These are phyloP conservation scores for Orcinus orca DNA, from an alignment of 2,113 vertebrate genomes.

Conservation along the genomic window DNA sequence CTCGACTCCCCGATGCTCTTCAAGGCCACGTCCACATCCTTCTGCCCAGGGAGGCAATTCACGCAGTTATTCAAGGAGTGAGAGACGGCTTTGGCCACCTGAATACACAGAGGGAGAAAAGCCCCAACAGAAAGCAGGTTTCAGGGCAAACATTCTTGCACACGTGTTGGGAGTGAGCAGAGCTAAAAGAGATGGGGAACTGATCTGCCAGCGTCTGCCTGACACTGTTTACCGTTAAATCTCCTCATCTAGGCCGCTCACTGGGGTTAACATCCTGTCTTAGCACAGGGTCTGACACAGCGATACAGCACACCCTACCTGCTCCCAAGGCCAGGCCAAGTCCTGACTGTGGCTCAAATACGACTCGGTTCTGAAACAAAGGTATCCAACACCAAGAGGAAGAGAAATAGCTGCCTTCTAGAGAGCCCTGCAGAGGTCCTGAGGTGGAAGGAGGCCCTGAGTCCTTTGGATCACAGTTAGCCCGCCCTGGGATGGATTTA, in stretches of 20 bases:
- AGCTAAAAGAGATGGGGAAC: background rate
- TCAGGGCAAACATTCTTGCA: background rate
- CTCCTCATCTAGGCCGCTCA: fast-evolving
- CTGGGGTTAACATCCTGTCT: background rate
- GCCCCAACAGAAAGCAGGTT: background rate
- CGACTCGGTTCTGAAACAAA: background rate
- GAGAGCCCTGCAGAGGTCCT: background rate
- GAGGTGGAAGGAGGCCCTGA: background rate
- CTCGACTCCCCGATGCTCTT: constrained; percentile 98
- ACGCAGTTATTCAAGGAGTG: constrained; percentile 99
- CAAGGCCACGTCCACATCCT: constrained; percentile 98
- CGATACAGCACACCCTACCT: fast-evolving
- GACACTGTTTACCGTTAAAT: background rate
- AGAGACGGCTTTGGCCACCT: constrained; percentile 99
- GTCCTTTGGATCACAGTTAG: background rate
- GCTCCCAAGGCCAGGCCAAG: background rate
- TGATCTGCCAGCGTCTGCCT: background rate
- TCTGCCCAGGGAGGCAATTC: constrained; percentile 98
- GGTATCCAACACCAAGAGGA: background rate
- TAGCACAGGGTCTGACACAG: background rate
- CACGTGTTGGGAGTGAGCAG: background rate
- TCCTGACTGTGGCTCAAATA: background rate
- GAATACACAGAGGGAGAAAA: background rate
- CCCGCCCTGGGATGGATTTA: background rate
- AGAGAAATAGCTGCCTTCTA: background rate